Percentiles rank a stretch among this genome's conserved stretches.
phyloP scores from a whole-genome alignment of 2,797 vertebrate species.

The Apodemus agrarius region DNA sequence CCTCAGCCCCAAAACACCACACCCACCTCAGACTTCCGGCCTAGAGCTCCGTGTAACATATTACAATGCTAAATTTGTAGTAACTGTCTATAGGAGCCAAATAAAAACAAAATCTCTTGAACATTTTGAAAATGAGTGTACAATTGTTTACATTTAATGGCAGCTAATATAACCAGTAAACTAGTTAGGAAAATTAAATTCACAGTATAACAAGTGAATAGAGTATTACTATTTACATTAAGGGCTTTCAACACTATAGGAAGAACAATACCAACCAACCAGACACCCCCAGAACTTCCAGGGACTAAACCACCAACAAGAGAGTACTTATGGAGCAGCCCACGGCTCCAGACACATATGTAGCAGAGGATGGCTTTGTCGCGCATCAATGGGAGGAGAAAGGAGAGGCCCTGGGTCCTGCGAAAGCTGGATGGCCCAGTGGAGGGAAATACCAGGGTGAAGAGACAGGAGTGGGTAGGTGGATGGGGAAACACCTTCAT shows the following conservation, averaged over 20 bases:
- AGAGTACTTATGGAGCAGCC: too few relatives aligned
- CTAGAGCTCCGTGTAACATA: background rate
- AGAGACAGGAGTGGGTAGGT: too few relatives aligned
- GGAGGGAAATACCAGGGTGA: too few relatives aligned
- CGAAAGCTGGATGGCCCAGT: too few relatives aligned
- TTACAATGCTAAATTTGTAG: background rate
- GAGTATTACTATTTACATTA: background rate
- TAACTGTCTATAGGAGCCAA: background rate
- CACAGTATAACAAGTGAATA: conserved; percentile 59
- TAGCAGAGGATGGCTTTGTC: too few relatives aligned
- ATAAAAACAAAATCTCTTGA: background rate
- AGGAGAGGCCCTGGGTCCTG: too few relatives aligned
- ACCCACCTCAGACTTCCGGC: background rate
- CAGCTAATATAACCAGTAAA: conserved; percentile 57
- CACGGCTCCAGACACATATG: too few relatives aligned
- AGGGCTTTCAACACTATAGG: background rate
- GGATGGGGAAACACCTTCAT: too few relatives aligned
- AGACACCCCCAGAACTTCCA: too few relatives aligned
- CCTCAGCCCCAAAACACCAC: background rate
- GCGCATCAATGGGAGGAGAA: too few relatives aligned
- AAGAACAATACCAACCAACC: too few relatives aligned
- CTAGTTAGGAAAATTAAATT: conserved; percentile 62
- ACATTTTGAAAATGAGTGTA: background rate
- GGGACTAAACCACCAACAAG: too few relatives aligned
- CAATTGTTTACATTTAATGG: conserved; percentile 56